Evolutionary conservation across 2,113 vertebrate genomes (phyloP), one percentile per base, ranked within the genome.

Genomic region (Amazona vittata): DNA sequence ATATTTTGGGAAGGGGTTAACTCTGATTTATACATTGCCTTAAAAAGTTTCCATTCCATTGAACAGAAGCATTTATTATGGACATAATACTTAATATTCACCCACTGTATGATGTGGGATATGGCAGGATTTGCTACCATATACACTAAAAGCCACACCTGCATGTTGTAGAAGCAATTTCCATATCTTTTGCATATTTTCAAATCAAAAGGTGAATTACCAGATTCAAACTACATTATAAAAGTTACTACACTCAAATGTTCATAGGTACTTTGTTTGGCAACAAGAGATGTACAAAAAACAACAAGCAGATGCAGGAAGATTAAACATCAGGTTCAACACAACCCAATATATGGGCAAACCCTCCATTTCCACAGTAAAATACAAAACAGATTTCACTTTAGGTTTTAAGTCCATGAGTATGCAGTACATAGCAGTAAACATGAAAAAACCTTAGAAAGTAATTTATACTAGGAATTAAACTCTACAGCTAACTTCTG

Each of bases 281-380:
- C 22, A 59, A 44, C 12, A 24, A 44, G 26, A 57, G 3, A 28
- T 12, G 21, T 49, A 49, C 43, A 43, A 43, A 37, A 84, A 59
- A 16, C 18, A 85, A 37, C 18, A 39, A 15, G 37, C 15, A 79
- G 37, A 65, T 11, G 4, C 22, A 65, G 33, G 33, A 68, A 73
- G 19, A 52, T 67, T 21, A 73, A 65, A 37, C 28, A n/a, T n/a
- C 44, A 25, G 12, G 18, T 79, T 73, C 50, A 79, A 39, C 37
- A 37, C 22, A 24, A 59, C 2, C 44, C 19, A 39, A 10, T 6
- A 44, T 0, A 0, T 3, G 5, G 14, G 19, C 22, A 6, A 64
- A 73, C 18, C 44, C 15, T 39, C 24, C 33, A n/a, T 9, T 84
- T 44, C 35, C 31, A n/a, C 28, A 60, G 12, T 11, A 67, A 85